Base-by-base conservation (phyloP, 2,888 invertebrate species). In the Eristalis tenax region DNA sequence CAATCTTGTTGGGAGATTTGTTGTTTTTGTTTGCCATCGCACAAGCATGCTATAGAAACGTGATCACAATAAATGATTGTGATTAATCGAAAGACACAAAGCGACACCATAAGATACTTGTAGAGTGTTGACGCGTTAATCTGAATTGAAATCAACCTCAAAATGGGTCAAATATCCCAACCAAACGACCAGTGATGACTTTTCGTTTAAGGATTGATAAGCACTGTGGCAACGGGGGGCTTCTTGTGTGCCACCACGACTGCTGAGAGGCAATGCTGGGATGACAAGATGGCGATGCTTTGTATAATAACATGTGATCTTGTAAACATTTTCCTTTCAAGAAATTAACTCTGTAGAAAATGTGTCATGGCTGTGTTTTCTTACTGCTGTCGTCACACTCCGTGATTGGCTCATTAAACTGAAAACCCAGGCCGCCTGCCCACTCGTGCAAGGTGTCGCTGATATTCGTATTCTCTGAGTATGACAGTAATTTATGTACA, bases 41-140 rank as follows among this genome's bases (percentile, higher is more conserved):
- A 64, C 38, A 61, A 35, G 26, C 86, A 86, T 75, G 78, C 83
- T 63, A 22, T 5, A n/a, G 66, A 68, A 78, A 86, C 78, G 86
- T 86, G 86, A 83, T 83, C 71, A 66, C 56, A 71, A 86, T 83
- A 61, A 26, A 75, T 40, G 77, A 79, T 83, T 78, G 18, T 50
- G 50, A 79, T 65, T 82, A 64, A 83, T 74, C 66, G 65, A 83
- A 74, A 75, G 71, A 77, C 63, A 63, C 68, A 70, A 73, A 50
- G 64, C 65, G 77, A 61, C 65, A 76, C 50, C 18, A 50, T 8
- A 22, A 50, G 50, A 50, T 18, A 50, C 38, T 78, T 70, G n/a
- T n/a, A n/a, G n/a, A n/a, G n/a, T n/a, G 56, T 73, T 77, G 23
- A 23, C 26, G 59, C 38, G 50, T 64, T 74, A 70, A 78, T 82